A percentile compares a stretch with the other conserved stretches of the same genome.
Conservation (phyloP, 2,113 vertebrate species). For the Herpetotheres cachinnans region DNA sequence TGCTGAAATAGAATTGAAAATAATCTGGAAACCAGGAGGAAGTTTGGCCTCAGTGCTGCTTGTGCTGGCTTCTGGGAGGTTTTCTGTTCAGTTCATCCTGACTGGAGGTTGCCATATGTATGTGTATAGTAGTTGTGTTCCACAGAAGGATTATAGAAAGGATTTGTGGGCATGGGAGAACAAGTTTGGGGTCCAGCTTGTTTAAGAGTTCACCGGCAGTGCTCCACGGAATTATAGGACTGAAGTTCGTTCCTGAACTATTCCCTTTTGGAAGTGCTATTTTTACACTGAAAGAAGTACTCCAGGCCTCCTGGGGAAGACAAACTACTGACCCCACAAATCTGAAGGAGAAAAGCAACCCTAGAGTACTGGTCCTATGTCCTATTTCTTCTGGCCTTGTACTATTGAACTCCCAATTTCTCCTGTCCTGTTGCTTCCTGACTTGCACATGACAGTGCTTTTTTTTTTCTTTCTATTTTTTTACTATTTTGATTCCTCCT, state of each 20-base stretch:
- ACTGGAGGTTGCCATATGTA: background rate
- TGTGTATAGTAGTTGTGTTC: background rate
- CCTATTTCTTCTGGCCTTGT: background rate
- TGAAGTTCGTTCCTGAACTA: background rate
- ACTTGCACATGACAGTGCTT: background rate
- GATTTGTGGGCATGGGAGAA: background rate
- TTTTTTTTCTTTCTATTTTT: too few relatives aligned
- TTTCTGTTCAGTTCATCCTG: background rate
- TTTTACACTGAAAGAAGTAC: background rate
- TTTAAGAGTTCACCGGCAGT: background rate
- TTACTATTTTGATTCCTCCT: rapidly evolving
- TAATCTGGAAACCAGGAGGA: background rate
- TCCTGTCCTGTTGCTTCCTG: background rate
- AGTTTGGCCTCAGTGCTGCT: background rate
- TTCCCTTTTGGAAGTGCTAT: background rate
- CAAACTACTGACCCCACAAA: background rate
- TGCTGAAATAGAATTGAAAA: background rate
- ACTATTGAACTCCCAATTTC: background rate
- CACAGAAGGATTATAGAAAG: background rate
- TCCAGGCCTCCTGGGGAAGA: background rate
- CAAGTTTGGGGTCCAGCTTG: background rate
- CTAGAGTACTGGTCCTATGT: background rate
- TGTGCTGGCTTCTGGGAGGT: background rate
- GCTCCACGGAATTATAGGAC: background rate
- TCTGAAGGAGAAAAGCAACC: background rate